A percentile compares a stretch with the other conserved stretches of the same genome.
Evolutionary conservation across 2,888 invertebrate species (phyloP).

Genomic region (Bimastos eiseni): DNA sequence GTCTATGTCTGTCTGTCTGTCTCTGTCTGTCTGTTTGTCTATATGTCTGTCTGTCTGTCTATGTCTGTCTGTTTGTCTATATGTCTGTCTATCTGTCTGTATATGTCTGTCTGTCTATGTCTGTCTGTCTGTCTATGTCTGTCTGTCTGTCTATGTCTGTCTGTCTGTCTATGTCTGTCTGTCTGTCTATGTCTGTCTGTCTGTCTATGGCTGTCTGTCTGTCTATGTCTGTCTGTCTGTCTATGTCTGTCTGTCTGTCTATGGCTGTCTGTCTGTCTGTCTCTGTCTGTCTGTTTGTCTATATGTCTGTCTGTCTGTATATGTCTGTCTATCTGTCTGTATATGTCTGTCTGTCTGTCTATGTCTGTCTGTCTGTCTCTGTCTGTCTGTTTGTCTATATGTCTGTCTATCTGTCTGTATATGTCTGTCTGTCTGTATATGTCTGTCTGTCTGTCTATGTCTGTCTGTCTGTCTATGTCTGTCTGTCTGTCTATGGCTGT

Average conservation of each 20-base stretch:
- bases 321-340: no score
- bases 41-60: not conserved
- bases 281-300: not conserved
- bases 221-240: not conserved
- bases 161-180: not conserved
- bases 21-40: not conserved
- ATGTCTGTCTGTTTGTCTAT: not conserved
- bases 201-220: no score
- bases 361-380: not conserved
- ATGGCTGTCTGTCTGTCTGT: not conserved
- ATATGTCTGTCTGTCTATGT: not conserved
- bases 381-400: not conserved
- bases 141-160: not conserved
- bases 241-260: not conserved
- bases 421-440: not conserved
- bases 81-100: not conserved
- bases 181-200: not conserved
- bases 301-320: not conserved
- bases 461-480: no score
- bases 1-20: not conserved
- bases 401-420: not conserved
- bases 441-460: not conserved
- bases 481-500: no score
- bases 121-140: not conserved
- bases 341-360: not conserved